These are phyloP conservation scores for Morbakka virulenta DNA, from an alignment of 30 jellyfish, hydroid and myxozoan genomes.

Conservation along the genomic window DNA sequence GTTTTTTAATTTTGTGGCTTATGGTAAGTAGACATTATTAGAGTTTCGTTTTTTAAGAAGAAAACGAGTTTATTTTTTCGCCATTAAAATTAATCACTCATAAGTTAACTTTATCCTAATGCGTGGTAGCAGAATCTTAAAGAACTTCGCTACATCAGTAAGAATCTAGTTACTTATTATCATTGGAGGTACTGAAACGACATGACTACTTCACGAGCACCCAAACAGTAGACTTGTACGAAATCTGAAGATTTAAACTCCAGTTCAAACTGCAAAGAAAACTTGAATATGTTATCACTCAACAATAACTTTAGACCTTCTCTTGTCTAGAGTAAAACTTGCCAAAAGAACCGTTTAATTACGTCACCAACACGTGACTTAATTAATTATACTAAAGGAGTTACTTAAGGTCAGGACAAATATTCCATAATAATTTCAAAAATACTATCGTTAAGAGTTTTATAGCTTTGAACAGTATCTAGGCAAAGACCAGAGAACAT, in stretches of 20 bases:
- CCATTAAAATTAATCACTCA: too few relatives aligned
- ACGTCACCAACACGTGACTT: constrained; percentile 9
- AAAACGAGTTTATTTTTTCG: too few relatives aligned
- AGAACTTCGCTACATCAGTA: too few relatives aligned
- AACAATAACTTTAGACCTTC: constrained; percentile 14
- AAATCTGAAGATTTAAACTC: constrained; percentile 12
- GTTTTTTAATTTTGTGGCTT: too few relatives aligned
- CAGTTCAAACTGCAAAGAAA: constrained; percentile 38
- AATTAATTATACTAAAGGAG: constrained; percentile 6
- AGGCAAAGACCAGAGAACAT: background rate
- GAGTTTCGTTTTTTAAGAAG: too few relatives aligned
- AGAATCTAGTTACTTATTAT: too few relatives aligned
- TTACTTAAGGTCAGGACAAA: constrained; percentile 39
- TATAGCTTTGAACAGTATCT: constrained; percentile 6
- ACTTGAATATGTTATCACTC: constrained; percentile 18
- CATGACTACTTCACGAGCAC: background rate
- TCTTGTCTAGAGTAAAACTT: constrained; percentile 13
- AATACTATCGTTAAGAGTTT: constrained; percentile 42
- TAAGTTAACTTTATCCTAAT: too few relatives aligned
- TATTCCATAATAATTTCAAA: too few relatives aligned
- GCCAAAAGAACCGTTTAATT: constrained; percentile 23
- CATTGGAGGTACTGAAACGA: background rate
- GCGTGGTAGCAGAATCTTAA: too few relatives aligned
- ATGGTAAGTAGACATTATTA: too few relatives aligned
- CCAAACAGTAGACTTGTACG: constrained; percentile 12